phyloP scores from a whole-genome alignment of 2,888 invertebrate species.

The Hydroisotoma schaefferi region DNA sequence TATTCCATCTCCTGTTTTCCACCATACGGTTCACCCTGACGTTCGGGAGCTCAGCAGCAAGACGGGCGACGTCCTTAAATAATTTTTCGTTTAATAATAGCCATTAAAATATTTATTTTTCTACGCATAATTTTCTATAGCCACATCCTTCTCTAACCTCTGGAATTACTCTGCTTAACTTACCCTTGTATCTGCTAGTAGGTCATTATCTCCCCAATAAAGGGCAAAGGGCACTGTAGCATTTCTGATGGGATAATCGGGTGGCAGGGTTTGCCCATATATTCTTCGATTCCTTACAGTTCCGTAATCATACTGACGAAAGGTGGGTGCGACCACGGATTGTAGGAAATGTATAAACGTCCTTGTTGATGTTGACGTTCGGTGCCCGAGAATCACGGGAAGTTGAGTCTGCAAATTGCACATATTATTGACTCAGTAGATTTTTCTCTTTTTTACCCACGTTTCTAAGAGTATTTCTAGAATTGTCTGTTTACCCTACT shows the following conservation, averaged over 20 bases:
- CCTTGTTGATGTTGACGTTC: conserved; percentile 10
- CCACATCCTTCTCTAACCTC: background rate
- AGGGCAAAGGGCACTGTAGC: conserved; percentile 26
- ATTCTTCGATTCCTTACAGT: conserved; percentile 14
- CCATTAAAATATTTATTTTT: background rate
- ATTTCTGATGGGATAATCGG: conserved; percentile 30
- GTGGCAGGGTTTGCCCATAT: conserved; percentile 25
- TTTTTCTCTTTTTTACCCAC: background rate
- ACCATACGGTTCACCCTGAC: conserved; percentile 15
- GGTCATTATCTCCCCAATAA: conserved; percentile 27
- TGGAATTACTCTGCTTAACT: background rate
- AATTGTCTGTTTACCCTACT: background rate
- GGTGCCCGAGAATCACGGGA: conserved; percentile 29
- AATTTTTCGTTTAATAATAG: no score
- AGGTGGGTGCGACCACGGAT: conserved; percentile 21
- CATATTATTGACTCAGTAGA: no score
- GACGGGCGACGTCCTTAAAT: conserved; percentile 29
- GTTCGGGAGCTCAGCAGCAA: conserved; percentile 19
- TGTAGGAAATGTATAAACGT: conserved; percentile 29
- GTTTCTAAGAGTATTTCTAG: background rate
- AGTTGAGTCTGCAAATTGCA: conserved; percentile 22
- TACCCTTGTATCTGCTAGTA: conserved; percentile 29
- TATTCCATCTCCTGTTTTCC: conserved; percentile 24
- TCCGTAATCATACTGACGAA: conserved; percentile 31
- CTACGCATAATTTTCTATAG: background rate